Evolutionary conservation across 2,888 invertebrate genomes (phyloP).

Genomic region (Caenorhabditis sp.): DNA sequence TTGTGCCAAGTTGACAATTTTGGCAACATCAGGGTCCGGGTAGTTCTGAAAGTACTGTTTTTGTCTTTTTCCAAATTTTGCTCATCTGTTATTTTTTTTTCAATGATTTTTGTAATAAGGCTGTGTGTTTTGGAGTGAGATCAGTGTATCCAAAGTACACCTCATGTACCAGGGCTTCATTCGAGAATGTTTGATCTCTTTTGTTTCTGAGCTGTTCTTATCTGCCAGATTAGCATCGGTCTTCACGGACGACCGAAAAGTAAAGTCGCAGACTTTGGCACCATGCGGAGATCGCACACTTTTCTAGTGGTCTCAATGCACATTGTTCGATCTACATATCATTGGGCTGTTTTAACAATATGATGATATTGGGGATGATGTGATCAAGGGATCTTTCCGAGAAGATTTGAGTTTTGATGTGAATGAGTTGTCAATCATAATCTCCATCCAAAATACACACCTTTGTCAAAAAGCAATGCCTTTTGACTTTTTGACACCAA

Average conservation of each 20-base stretch:
- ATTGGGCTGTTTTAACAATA: neutral
- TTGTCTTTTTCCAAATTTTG: too few relatives aligned
- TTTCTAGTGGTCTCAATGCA: neutral
- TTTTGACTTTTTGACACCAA: neutral
- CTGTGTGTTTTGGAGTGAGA: neutral
- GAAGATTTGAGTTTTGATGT: too few relatives aligned
- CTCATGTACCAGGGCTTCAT: neutral
- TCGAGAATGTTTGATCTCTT: neutral
- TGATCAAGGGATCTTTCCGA: too few relatives aligned
- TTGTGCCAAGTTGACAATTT: conserved; percentile 72
- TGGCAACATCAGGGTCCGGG: conserved; percentile 74
- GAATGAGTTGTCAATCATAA: too few relatives aligned
- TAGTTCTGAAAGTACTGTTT: conserved; percentile 76
- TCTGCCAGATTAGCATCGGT: neutral
- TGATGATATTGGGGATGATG: conserved; percentile 2
- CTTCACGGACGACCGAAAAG: neutral
- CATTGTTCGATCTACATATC: neutral
- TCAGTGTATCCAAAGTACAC: neutral
- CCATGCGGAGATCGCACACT: conserved; percentile 7
- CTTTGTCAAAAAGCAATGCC: neutral
- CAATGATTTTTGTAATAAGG: neutral
- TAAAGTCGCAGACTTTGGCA: neutral
- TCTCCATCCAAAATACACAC: too few relatives aligned
- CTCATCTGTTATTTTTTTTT: neutral
- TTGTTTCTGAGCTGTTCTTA: neutral